Base-by-base conservation (phyloP, 2,888 invertebrate species). In the Mesodorylaimus sp. region DNA sequence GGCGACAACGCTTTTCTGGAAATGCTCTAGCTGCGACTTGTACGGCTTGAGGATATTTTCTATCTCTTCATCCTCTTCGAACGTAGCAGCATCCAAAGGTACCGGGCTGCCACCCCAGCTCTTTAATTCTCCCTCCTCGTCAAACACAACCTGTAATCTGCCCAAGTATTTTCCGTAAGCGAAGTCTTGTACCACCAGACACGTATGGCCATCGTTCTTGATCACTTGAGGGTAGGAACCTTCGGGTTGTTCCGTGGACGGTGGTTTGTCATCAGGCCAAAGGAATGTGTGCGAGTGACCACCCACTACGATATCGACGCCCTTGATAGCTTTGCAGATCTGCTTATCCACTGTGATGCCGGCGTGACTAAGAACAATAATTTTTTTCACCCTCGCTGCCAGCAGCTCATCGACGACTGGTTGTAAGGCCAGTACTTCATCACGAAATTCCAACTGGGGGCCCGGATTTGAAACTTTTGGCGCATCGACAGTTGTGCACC, bases 91-190 rank as follows among this genome's bases (percentile, higher is more conserved):
- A 5, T 48, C n/a, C 10, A 87, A 71, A 7, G 87, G 71, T 50
- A 83, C 75, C 0, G 88, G 87, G 57, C 79, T 77, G 1, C 88
- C 88, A 54, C 73, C 64, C 60, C 77, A 79, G 1, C 67, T 65
- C 0, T 72, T 66, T 2, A 88, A 69, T 62, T 83, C 78, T 7
- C 86, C 88, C 2, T 75, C 61, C 1, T 71, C 67, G 67, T 87
- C 75, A 61, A 89, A 87, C 41, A 73, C 66, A 57, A 77, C 55
- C 51, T 78, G 75, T 24, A 89, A 68, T 60, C 77, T 76, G 0
- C 89, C 89, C 52, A 89, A 70, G 65, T 89, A 89, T 70, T 89
- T 88, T 1, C 87, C 87, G 61, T 80, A 85, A 1, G 85, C 84
- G 61, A 80, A 88, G 1, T 84, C 87, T 69, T 88, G 86, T 0